A percentile compares a stretch with the other conserved stretches of the same genome.
phyloP scores from a whole-genome alignment of 1,140 invertebrate genomes.

The Chironomus tepperi region DNA sequence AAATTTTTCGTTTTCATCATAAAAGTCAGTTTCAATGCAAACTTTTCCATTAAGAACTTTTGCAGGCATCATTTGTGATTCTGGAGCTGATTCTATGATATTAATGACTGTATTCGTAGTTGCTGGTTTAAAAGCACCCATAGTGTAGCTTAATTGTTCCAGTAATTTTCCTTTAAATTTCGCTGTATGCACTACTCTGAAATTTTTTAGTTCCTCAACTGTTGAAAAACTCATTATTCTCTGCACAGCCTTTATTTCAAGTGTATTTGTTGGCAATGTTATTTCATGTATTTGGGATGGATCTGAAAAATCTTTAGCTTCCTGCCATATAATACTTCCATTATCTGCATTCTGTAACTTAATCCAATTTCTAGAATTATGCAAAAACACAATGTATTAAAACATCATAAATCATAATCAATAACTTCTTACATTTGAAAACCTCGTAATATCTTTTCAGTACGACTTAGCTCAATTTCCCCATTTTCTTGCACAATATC shows the following conservation, averaged over 20 bases:
- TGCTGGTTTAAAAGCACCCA: conserved; percentile 97
- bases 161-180: conserved; percentile 72
- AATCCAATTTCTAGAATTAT: conserved; percentile 85
- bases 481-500: too few relatives aligned
- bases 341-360: conserved; percentile 91
- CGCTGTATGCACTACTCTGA: conserved; percentile 90
- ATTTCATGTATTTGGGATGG: conserved; percentile 93
- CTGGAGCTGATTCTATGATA: conserved; percentile 94
- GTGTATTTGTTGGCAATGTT: conserved; percentile 89
- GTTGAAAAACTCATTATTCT: conserved; percentile 99
- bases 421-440: too few relatives aligned
- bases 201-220: conserved; percentile 90
- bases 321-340: conserved; percentile 96
- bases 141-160: conserved; percentile 99
- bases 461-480: too few relatives aligned
- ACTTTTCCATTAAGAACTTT: conserved; percentile 80
- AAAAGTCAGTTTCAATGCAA: not conserved
- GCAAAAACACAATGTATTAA: too few relatives aligned
- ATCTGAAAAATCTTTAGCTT: conserved; percentile 89
- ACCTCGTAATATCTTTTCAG: too few relatives aligned
- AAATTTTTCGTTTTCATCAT: not conserved
- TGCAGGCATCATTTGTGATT: conserved; percentile 99
- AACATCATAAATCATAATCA: too few relatives aligned
- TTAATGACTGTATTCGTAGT: conserved; percentile 99
- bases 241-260: conserved; percentile 92